Conservation (phyloP, 2,888 invertebrate genomes). For the Hirtodrosophila alboralis region DNA sequence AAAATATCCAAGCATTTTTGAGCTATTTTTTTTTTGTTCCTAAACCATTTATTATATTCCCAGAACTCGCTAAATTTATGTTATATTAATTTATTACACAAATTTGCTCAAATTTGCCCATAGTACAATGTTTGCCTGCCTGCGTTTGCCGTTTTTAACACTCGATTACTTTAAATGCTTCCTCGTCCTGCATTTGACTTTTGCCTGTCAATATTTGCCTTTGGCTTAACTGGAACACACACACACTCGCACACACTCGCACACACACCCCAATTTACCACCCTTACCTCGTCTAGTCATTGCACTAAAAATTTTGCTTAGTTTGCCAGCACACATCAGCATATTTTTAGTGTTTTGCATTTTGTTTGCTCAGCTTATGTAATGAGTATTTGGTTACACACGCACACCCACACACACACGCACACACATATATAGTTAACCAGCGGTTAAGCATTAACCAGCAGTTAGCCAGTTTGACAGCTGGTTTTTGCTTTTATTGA, state of each 20-base stretch:
- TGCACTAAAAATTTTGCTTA: slow-evolving; percentile 57
- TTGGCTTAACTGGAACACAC: slow-evolving; percentile 72
- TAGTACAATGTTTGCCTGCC: slow-evolving; percentile 47
- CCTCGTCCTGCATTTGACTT: slow-evolving; percentile 61
- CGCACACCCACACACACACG: no score
- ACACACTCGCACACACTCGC: slow-evolving; percentile 11
- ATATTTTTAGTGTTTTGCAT: slow-evolving; percentile 56
- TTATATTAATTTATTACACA: no score
- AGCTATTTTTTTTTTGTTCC: no score
- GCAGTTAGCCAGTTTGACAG: slow-evolving; percentile 15
- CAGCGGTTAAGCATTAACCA: slow-evolving; percentile 5
- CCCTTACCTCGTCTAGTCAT: slow-evolving; percentile 2
- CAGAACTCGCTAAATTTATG: no score
- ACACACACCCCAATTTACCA: neutral
- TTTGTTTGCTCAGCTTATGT: slow-evolving; percentile 72
- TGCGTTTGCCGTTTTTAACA: slow-evolving; percentile 77
- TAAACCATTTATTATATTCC: no score
- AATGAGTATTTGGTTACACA: slow-evolving; percentile 78
- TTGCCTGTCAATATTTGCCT: slow-evolving; percentile 79
- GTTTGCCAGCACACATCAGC: slow-evolving; percentile 57
- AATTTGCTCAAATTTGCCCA: no score
- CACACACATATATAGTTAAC: no score
- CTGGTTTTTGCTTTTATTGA: slow-evolving; percentile 57
- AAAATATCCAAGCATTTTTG: no score
- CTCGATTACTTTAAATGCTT: slow-evolving; percentile 76